Conservation (phyloP, 1,140 invertebrate genomes). For the Heliconius nattereri region DNA sequence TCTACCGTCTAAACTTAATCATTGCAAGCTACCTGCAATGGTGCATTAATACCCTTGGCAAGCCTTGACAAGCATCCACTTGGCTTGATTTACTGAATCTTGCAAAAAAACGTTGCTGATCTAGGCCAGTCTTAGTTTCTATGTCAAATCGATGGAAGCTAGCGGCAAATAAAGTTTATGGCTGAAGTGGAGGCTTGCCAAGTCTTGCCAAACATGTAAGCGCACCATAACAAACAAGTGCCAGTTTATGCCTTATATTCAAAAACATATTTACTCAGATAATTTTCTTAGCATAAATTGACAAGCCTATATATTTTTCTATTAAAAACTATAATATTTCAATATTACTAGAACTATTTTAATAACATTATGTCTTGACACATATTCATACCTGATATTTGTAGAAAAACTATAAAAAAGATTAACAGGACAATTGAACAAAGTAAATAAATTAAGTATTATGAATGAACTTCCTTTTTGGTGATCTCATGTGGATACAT, state of each 20-base stretch:
- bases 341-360: constrained; percentile 3
- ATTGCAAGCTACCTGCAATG: constrained; percentile 44
- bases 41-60: too few species aligned
- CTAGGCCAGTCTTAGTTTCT: too few species aligned
- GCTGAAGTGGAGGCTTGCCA: too few species aligned
- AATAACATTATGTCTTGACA: constrained; percentile 17
- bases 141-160: too few species aligned
- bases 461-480: neutral
- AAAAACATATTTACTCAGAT: constrained; percentile 22
- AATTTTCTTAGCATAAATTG: constrained; percentile 24
- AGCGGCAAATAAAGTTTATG: too few species aligned
- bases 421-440: neutral
- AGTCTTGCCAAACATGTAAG: too few species aligned
- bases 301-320: constrained; percentile 22
- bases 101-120: too few species aligned
- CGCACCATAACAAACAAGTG: constrained; percentile 17
- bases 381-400: constrained; percentile 17
- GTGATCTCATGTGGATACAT: neutral
- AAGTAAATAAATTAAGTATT: neutral
- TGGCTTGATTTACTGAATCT: too few species aligned
- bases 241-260: constrained; percentile 26
- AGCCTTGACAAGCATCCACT: too few species aligned
- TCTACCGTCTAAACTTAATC: constrained; percentile 51
- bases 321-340: constrained; percentile 21
- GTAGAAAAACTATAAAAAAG: neutral